A percentile compares a stretch with the other conserved stretches of the same genome.
phyloP scores from a whole-genome alignment of 2,113 vertebrate genomes.

The Gobio gobio region DNA sequence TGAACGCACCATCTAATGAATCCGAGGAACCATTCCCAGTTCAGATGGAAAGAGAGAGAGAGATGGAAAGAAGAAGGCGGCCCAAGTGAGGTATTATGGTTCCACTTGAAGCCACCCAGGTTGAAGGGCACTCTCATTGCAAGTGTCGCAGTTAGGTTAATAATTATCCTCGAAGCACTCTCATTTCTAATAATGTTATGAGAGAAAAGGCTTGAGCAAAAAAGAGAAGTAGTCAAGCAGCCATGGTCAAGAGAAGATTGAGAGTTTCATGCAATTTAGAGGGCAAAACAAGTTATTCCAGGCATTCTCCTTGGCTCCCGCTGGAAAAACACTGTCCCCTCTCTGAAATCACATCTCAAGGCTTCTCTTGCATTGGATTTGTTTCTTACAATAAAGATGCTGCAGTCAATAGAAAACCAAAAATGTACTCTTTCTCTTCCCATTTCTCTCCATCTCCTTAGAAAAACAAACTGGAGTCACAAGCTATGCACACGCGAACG shows the following conservation, averaged over 20 bases:
- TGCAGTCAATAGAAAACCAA: conserved; percentile 40
- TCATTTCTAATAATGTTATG: conserved; percentile 50
- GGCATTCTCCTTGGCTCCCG: conserved; percentile 19
- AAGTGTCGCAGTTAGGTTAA: conserved; percentile 47
- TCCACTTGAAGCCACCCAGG: conserved; percentile 33
- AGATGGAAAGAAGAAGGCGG: not conserved
- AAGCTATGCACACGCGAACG: conserved; percentile 74
- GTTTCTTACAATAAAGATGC: conserved; percentile 42
- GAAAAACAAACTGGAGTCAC: conserved; percentile 68
- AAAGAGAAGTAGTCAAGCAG: conserved; percentile 31
- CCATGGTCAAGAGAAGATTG: conserved; percentile 56
- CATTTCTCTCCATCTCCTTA: conserved; percentile 34
- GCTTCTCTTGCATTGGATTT: conserved; percentile 5
- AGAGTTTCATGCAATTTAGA: conserved; percentile 42
- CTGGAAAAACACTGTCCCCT: conserved; percentile 2
- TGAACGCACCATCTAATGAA: not conserved
- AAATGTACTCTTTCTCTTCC: conserved; percentile 34
- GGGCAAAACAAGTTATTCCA: conserved; percentile 39
- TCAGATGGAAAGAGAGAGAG: not conserved
- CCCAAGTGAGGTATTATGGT: conserved; percentile 45
- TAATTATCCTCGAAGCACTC: conserved; percentile 54
- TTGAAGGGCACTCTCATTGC: conserved; percentile 46
- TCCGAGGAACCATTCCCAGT: not conserved
- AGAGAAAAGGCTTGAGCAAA: conserved; percentile 33
- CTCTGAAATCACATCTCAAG: not conserved